phyloP scores from a whole-genome alignment of 2,888 invertebrate species.

The Drosophila colorata region DNA sequence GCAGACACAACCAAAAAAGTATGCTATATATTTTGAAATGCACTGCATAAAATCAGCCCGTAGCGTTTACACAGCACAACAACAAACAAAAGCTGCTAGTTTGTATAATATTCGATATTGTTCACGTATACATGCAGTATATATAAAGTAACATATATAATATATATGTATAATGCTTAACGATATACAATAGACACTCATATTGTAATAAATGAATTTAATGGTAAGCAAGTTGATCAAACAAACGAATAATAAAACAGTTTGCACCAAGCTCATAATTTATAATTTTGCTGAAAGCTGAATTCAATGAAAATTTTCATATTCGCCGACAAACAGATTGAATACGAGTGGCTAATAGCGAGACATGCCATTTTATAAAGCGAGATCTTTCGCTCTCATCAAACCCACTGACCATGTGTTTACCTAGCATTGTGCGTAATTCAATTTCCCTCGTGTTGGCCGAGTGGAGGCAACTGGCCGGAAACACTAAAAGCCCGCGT shows the following conservation, averaged over 20 bases:
- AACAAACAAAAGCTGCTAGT: constrained; percentile 32
- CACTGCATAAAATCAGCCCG: not conserved
- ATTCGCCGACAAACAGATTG: constrained; percentile 8
- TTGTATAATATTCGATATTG: constrained; percentile 32
- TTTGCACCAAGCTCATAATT: constrained; percentile 1
- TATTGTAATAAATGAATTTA: constrained; percentile 12
- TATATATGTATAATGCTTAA: not conserved
- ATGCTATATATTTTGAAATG: constrained; percentile 25
- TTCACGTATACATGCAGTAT: not conserved
- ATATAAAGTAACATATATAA: not conserved
- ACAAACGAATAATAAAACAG: constrained; percentile 16
- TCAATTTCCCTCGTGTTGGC: constrained; percentile 40
- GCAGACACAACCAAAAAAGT: constrained; percentile 23
- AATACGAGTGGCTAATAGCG: not conserved
- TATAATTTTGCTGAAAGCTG: constrained; percentile 7
- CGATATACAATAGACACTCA: not conserved
- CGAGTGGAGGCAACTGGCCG: constrained; percentile 58
- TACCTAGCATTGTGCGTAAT: constrained; percentile 70
- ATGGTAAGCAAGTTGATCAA: constrained; percentile 22
- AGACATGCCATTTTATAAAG: constrained; percentile 50
- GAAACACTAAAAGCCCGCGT: constrained; percentile 66
- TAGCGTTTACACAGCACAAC: constrained; percentile 2
- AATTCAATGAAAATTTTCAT: constrained; percentile 7
- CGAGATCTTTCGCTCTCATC: constrained; percentile 26
- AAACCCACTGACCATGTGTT: constrained; percentile 47